Percentiles rank a stretch among this genome's conserved stretches.
These are phyloP conservation scores for Molanna angustata DNA, from an alignment of 2,888 invertebrate genomes.

Conservation along the genomic window DNA sequence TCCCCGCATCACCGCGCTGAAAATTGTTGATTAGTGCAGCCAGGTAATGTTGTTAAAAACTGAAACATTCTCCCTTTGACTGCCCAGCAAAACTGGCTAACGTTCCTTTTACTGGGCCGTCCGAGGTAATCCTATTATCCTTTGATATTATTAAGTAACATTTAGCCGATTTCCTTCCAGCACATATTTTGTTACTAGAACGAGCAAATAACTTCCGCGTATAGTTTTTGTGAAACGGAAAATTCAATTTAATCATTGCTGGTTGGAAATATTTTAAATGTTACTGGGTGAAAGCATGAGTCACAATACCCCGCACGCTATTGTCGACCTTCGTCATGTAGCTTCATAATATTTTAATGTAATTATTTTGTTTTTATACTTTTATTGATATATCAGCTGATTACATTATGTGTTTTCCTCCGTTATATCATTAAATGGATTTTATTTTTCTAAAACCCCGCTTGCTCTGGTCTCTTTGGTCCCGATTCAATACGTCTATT, in stretches of 20 bases:
- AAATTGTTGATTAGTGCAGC: background rate
- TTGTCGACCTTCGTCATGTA: conserved; percentile 27
- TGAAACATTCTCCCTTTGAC: conserved; percentile 5
- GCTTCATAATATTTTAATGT: background rate
- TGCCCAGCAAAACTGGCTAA: background rate
- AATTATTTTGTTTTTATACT: too few species aligned
- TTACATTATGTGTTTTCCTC: background rate
- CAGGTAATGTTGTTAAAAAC: conserved; percentile 15
- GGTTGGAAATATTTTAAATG: conserved; percentile 8
- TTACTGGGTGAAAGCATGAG: conserved; percentile 28
- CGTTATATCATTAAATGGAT: background rate
- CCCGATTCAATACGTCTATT: background rate
- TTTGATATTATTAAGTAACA: too few species aligned
- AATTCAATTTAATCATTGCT: too few species aligned
- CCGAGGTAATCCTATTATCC: background rate
- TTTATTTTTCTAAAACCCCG: conserved; percentile 4
- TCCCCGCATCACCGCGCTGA: conserved; percentile 10
- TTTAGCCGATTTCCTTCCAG: too few species aligned
- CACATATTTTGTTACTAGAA: too few species aligned
- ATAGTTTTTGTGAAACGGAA: too few species aligned
- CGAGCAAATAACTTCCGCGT: too few species aligned
- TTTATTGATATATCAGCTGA: conserved; percentile 11
- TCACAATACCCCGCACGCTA: conserved; percentile 30
- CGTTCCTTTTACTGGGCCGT: background rate
- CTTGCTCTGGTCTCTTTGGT: conserved; percentile 6